A percentile compares a stretch with the other conserved stretches of the same genome.
phyloP scores from a whole-genome alignment of 23 tunicate species.

The Clavelina lepadiformis region DNA sequence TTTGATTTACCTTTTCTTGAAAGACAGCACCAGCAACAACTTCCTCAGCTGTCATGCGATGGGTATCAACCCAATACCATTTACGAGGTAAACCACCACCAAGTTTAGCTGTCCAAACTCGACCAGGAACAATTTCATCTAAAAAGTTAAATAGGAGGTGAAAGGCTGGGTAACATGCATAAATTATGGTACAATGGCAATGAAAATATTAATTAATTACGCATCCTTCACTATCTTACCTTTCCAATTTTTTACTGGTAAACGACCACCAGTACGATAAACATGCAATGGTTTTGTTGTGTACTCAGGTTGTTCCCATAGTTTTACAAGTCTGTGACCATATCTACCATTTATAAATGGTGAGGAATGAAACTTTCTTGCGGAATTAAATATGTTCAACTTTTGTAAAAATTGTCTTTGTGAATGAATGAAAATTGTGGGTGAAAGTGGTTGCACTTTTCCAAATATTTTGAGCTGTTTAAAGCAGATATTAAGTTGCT shows the following conservation, averaged over 20 bases:
- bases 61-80: conserved; percentile 73
- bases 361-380: conserved; percentile 7
- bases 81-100: conserved; percentile 72
- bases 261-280: conserved; percentile 74
- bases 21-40: conserved; percentile 39
- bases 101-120: conserved; percentile 65
- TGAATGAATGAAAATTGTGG: not conserved
- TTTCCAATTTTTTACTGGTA: conserved; percentile 43
- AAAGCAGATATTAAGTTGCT: no score
- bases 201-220: not conserved
- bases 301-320: conserved; percentile 83
- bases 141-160: not conserved
- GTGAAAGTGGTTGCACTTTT: not conserved
- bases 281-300: conserved; percentile 78
- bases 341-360: conserved; percentile 35
- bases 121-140: conserved; percentile 68
- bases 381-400: no score
- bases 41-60: conserved; percentile 57
- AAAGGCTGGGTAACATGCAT: not conserved
- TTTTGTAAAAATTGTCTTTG: not conserved
- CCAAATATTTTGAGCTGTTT: no score
- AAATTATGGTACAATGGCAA: not conserved
- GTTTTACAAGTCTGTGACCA: conserved; percentile 76
- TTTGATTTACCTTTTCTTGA: conserved; percentile 79
- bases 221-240: not conserved